Evolutionary conservation across 2,888 invertebrate species (phyloP).

Genomic region (Sesamia inferens): DNA sequence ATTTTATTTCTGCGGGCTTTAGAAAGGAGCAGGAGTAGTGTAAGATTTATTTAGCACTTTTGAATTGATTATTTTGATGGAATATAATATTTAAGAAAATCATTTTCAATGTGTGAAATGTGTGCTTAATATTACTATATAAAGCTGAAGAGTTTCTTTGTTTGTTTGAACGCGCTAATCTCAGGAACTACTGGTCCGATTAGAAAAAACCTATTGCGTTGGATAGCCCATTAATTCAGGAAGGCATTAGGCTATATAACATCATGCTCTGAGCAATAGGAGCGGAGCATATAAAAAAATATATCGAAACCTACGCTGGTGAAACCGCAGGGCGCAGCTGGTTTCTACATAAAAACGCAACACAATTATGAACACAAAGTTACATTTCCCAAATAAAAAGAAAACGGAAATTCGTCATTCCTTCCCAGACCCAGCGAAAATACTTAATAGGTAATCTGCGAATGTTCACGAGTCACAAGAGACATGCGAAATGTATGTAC

Average conservation of each 20-base stretch:
- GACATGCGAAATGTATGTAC: slow-evolving; percentile 33
- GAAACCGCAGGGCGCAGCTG: too few relatives aligned
- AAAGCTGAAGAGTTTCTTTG: too few relatives aligned
- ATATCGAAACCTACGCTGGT: too few relatives aligned
- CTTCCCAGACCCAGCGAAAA: slow-evolving; percentile 21
- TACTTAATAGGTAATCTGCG: slow-evolving; percentile 26
- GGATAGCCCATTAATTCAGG: too few relatives aligned
- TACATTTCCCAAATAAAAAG: background rate
- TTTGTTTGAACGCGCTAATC: too few relatives aligned
- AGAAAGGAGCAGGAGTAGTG: slow-evolving; percentile 18
- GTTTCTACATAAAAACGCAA: background rate
- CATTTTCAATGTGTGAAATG: background rate
- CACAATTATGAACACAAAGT: background rate
- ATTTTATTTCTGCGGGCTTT: slow-evolving; percentile 32
- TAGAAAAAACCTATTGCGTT: too few relatives aligned
- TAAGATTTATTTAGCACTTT: slow-evolving; percentile 25
- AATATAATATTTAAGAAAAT: background rate
- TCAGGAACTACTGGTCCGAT: too few relatives aligned
- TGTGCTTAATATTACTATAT: background rate
- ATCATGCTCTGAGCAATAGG: too few relatives aligned
- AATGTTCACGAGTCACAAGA: slow-evolving; percentile 14
- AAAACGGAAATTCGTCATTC: background rate
- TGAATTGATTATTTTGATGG: slow-evolving; percentile 6
- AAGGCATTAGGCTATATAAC: too few relatives aligned
- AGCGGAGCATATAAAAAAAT: too few relatives aligned